These are phyloP conservation scores for Melikaiella ostensackeni DNA, from an alignment of 2,888 invertebrate genomes.

Conservation along the genomic window DNA sequence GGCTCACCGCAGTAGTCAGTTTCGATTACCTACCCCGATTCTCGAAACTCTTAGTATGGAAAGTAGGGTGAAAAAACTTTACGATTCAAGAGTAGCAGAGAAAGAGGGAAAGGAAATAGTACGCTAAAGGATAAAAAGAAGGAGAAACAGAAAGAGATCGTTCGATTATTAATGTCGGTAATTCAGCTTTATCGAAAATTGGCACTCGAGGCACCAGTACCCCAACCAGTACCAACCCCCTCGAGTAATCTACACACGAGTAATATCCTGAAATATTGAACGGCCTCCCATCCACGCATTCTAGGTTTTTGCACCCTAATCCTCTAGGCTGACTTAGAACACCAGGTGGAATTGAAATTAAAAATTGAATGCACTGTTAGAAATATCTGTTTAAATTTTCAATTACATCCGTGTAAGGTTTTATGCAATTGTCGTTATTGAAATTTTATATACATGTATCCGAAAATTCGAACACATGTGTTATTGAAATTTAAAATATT, in stretches of 20 bases:
- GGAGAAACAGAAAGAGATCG: background rate
- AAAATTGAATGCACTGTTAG: background rate
- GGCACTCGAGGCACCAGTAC: slow-evolving; percentile 61
- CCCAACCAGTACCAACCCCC: slow-evolving; percentile 29
- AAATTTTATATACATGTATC: no score
- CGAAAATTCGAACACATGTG: no score
- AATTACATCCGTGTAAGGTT: no score
- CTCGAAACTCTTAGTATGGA: slow-evolving; percentile 24
- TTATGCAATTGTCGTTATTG: no score
- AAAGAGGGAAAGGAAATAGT: slow-evolving; percentile 1
- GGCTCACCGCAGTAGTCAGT: slow-evolving; percentile 15
- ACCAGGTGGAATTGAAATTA: background rate
- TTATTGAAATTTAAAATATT: no score
- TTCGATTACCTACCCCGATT: slow-evolving; percentile 4
- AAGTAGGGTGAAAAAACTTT: background rate
- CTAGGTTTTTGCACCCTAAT: background rate
- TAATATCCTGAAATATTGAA: slow-evolving; percentile 70
- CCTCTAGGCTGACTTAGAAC: background rate
- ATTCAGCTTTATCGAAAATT: slow-evolving; percentile 71
- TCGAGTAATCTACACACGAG: slow-evolving; percentile 61
- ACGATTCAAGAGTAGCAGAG: slow-evolving; percentile 8
- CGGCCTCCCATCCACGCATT: slow-evolving; percentile 32
- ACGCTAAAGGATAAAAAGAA: background rate
- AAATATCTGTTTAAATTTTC: no score
- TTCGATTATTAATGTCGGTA: slow-evolving; percentile 69